Base-by-base conservation (phyloP, 2,113 vertebrate genomes). In the Lycaon pictus region DNA sequence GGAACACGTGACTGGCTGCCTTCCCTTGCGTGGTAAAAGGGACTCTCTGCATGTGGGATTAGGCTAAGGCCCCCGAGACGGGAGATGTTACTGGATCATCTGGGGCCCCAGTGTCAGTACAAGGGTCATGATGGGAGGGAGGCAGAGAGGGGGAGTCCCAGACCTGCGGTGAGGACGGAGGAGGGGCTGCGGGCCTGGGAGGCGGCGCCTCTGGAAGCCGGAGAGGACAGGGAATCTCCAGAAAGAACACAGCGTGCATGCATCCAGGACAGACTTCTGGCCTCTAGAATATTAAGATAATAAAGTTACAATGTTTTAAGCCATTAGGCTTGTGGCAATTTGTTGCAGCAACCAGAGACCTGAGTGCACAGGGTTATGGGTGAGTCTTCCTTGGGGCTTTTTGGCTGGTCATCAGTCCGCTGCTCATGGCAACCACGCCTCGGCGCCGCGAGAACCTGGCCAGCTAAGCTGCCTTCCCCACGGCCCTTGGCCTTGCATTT, bases 371-470 rank as follows among this genome's bases (percentile, higher is more conserved):
- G 37, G 32, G 27, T 17, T 48, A 19, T 0, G 15, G 79, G 20
- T 4, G 7, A 4, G 7, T 69, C 53, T 48, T 48, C 29, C 19
- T 23, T 29, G 35, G 27, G 48, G 72, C 15, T 2, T n/a, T 16
- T 67, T 0, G 43, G 37, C 3, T 8, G 13, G 69, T 35, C 3
- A 10, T n/a, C 29, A 1, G 2, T 35, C 58, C 65, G 58, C 29
- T 3, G 29, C n/a, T 19, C 0, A 0, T 6, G 35, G 87, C 71
- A 10, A 17, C 27, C 1, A 0, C 35, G 25, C 29, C 19, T 8
- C 6, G 12, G 48, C 43, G 43, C 58, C 58, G n/a, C 5, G 15
- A 5, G 8, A 53, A 48, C 69, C 56, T 58, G 1, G 2, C 82
- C 8, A 6, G 92, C 12, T 6, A 12, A 0, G 6, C 23, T 3